Evolutionary conservation across 2,113 vertebrate genomes (phyloP), one percentile per base, ranked within the genome.

Genomic region (Galemys pyrenaicus): DNA sequence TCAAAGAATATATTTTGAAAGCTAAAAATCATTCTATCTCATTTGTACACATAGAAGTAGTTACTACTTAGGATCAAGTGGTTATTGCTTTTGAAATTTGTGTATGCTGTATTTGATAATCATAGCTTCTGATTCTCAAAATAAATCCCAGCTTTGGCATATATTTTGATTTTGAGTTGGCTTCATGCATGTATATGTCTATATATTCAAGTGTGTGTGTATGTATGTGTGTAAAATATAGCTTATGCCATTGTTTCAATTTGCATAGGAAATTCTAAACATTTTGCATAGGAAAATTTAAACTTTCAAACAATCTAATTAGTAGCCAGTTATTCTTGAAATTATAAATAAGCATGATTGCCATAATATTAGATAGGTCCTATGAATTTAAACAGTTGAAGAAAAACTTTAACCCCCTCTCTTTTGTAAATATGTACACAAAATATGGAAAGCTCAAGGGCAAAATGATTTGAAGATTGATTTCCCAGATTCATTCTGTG

Each of bases 1-100:
- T 70, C 56, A 92, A 56, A 94, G 30, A 90, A 68, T 56, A 44
- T 73, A 35, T 68, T 95, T 92, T 92, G 64, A 95, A 20, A 83
- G 11, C 37, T 78, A 77, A 89, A 95, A 78, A 49, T 92, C 32
- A 87, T 83, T 37, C 11, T 70, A n/a, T 77, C 60, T 3, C 62
- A 89, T 62, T 26, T 94, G 37, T 2, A 65, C 17, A 92, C 9
- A 39, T 6, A 79, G 5, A 92, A 84, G 11, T 44, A 78, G 49
- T 35, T 70, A 65, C 9, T 39, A 5, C 3, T 37, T 70, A 84
- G 46, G n/a, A 93, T 67, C 22, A 71, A 92, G 6, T 60, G 28
- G 22, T 32, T 79, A 70, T 91, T 87, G 79, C 39, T 79, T 87
- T 87, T 46, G 39, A 93, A 89, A 81, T 5, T 54, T 74, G 32